Conservation (phyloP, 2,113 vertebrate genomes). For the Leuciscus idus region DNA sequence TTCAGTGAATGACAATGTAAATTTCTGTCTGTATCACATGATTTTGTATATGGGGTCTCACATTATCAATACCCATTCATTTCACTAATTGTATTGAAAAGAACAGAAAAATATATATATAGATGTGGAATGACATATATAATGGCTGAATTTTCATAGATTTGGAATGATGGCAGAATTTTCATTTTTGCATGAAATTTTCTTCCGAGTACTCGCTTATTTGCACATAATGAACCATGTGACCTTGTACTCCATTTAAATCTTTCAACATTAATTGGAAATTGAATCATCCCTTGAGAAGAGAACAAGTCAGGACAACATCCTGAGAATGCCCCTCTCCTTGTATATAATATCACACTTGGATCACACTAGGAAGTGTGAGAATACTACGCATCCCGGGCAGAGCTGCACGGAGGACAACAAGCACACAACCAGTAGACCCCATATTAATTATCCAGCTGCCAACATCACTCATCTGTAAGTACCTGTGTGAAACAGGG, state of each 20-base stretch:
- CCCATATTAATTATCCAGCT: conserved; percentile 12
- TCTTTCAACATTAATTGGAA: neutral
- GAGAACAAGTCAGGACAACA: conserved; percentile 15
- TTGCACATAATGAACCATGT: neutral
- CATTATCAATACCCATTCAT: neutral
- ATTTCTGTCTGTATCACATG: neutral
- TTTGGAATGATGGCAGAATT: neutral
- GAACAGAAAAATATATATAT: neutral
- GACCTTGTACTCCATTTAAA: neutral
- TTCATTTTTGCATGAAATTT: neutral
- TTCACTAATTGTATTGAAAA: neutral
- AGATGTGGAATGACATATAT: neutral
- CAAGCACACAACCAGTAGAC: neutral
- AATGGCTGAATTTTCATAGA: too few relatives aligned
- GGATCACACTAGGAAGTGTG: neutral
- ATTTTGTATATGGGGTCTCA: neutral
- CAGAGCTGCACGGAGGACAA: neutral
- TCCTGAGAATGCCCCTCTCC: neutral
- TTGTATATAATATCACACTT: neutral
- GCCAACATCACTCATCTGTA: conserved; percentile 17
- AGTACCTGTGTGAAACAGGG: conserved; percentile 18
- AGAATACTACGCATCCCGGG: neutral
- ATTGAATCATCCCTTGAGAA: neutral
- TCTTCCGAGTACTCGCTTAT: neutral
- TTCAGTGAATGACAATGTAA: neutral